Evolutionary conservation across 2,888 invertebrate genomes (phyloP).

Genomic region (Aethes cnicana): DNA sequence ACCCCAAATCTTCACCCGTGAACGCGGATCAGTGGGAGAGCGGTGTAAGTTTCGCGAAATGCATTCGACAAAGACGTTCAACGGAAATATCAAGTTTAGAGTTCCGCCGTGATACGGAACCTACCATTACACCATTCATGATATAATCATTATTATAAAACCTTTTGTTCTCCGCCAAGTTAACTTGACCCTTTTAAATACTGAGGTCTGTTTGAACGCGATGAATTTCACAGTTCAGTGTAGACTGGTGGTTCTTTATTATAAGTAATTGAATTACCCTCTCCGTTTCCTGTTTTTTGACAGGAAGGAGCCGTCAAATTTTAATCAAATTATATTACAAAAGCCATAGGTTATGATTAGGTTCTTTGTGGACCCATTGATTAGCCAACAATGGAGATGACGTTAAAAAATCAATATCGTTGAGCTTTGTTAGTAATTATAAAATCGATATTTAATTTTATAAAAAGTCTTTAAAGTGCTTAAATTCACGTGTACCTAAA

Average conservation of each 20-base stretch:
- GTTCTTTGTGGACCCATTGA: conserved; percentile 33
- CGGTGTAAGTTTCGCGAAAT: conserved; percentile 23
- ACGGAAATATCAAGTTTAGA: conserved; percentile 69
- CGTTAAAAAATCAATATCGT: background rate
- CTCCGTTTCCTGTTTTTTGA: conserved; percentile 60
- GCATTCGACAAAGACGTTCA: conserved; percentile 24
- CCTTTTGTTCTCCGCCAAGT: conserved; percentile 11
- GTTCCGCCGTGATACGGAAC: conserved; percentile 70
- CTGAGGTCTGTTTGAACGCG: background rate
- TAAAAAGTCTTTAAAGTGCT: too few relatives aligned
- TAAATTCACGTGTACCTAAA: too few relatives aligned
- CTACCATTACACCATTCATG: conserved; percentile 52
- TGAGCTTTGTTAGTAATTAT: background rate
- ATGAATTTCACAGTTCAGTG: conserved; percentile 38
- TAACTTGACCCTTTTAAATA: background rate
- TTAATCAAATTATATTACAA: conserved; percentile 74
- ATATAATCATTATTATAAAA: conserved; percentile 35
- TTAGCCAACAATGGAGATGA: conserved; percentile 21
- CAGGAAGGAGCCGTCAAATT: conserved; percentile 74
- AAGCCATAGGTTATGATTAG: conserved; percentile 62
- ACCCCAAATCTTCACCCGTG: too few relatives aligned
- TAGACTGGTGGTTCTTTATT: conserved; percentile 40
- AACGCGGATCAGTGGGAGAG: too few relatives aligned
- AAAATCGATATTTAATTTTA: too few relatives aligned
- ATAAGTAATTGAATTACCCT: conserved; percentile 66